phyloP scores from a whole-genome alignment of 2,113 vertebrate genomes.

The human region DNA sequence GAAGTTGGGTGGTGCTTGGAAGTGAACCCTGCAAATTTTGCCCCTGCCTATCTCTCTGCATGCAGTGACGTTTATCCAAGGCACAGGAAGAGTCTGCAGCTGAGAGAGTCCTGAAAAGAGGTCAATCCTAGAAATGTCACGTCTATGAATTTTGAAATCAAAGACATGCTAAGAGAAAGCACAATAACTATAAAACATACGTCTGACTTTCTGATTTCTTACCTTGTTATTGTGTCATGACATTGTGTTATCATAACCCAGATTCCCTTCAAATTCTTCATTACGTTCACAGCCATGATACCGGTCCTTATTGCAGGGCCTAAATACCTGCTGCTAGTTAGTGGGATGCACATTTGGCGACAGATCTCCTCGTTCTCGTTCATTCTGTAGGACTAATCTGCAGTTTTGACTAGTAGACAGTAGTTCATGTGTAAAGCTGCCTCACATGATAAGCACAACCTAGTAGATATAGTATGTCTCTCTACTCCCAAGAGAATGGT shows the following conservation, averaged over 20 bases:
- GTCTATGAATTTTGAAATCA: background rate
- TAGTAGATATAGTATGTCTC: background rate
- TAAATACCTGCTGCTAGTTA: background rate
- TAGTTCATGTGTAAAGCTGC: background rate
- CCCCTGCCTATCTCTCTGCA: background rate
- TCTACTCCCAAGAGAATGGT: background rate
- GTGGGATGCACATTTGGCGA: background rate
- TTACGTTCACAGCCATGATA: background rate
- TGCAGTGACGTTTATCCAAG: background rate
- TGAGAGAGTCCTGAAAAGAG: background rate
- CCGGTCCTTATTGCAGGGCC: background rate
- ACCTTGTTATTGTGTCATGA: conserved; percentile 44
- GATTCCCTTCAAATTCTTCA: conserved; percentile 61
- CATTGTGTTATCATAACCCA: conserved; percentile 51
- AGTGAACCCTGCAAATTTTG: background rate
- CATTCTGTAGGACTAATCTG: background rate
- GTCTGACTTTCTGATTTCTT: conserved; percentile 24
- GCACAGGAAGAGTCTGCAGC: background rate
- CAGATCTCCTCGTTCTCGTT: background rate
- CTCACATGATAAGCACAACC: background rate
- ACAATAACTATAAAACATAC: background rate
- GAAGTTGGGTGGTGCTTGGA: background rate
- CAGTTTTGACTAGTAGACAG: background rate
- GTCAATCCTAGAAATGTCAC: background rate
- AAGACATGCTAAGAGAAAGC: background rate